Base-by-base conservation (phyloP, 2,113 vertebrate species). In the Corapipo altera region DNA sequence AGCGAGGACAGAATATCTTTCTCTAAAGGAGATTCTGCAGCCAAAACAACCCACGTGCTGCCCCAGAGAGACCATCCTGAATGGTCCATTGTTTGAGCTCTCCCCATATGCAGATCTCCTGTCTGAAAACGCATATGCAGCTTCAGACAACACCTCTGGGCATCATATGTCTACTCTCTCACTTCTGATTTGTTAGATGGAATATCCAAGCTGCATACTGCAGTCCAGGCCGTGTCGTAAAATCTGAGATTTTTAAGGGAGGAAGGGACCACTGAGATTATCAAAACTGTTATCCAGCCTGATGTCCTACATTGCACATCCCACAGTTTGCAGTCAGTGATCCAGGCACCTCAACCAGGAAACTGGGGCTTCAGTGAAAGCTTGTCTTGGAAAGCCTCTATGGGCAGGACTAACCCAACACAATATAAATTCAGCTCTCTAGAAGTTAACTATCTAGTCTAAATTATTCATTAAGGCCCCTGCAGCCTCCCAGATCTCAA, bases 1-100 rank as follows among this genome's bases (percentile, higher is more conserved):
- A 95, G 88, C 33, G 28, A 88, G 78, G 79, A 88, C 97, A 97
- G 83, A 96, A 62, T 92, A 79, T 96, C 97, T 96, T 96, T 96
- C 80, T 97, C 94, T 78, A 95, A 92, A 95, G 83, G 78, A 94
- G 86, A 76, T 70, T 85, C 83, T 93, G 74, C 74, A 83, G 85
- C 72, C 96, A 79, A 71, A 89, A 61, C 46, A 81, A 69, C 52
- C 65, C 88, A 1, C 16, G 27, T 76, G 62, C 64, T 74, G 74
- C 89, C 88, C 95, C 94, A 72, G 51, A 93, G 91, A 93, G 94
- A 87, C 71, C 19, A 77, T 94, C 93, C 86, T 91, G 81, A 93
- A 85, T 85, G 91, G 48, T 74, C 89, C 73, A 91, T 96, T 96
- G 96, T 97, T 96, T 7, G 19, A 90, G 59, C 52, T 81, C 37